Evolutionary conservation across 2,797 vertebrate species (phyloP).

Genomic region (Rhabdomys pumilio): DNA sequence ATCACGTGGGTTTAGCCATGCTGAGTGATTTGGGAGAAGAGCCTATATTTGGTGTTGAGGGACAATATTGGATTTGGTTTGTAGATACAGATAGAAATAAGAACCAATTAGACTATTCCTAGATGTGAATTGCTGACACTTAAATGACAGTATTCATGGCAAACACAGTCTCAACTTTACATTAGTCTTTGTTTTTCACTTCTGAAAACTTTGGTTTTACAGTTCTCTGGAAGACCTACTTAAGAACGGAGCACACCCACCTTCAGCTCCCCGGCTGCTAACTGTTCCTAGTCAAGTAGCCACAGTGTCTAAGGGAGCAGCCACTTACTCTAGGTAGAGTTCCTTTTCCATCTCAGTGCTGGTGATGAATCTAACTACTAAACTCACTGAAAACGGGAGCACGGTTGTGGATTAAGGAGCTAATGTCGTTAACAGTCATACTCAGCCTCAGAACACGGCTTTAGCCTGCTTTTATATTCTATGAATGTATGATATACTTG

Average conservation of each 20-base stretch:
- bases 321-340: constrained; percentile 80
- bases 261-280: constrained; percentile 77
- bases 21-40: neutral
- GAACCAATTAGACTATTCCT: neutral
- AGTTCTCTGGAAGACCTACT: constrained; percentile 83
- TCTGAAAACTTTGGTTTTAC: constrained; percentile 82
- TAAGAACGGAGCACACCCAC: constrained; percentile 72
- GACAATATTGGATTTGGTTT: constrained; percentile 39
- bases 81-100: neutral
- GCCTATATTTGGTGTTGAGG: neutral
- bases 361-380: constrained; percentile 41
- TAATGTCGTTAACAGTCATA: constrained; percentile 40
- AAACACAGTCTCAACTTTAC: constrained; percentile 48
- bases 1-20: neutral
- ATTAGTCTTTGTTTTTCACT: constrained; percentile 76
- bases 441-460: neutral
- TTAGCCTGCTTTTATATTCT: neutral
- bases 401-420: neutral
- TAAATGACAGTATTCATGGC: neutral
- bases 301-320: constrained; percentile 76
- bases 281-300: constrained; percentile 78
- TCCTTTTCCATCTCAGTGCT: constrained; percentile 52
- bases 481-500: neutral
- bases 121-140: neutral
- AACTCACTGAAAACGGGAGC: constrained; percentile 63